Conservation (phyloP, 2,888 invertebrate genomes). For the Incurvaria masculella region DNA sequence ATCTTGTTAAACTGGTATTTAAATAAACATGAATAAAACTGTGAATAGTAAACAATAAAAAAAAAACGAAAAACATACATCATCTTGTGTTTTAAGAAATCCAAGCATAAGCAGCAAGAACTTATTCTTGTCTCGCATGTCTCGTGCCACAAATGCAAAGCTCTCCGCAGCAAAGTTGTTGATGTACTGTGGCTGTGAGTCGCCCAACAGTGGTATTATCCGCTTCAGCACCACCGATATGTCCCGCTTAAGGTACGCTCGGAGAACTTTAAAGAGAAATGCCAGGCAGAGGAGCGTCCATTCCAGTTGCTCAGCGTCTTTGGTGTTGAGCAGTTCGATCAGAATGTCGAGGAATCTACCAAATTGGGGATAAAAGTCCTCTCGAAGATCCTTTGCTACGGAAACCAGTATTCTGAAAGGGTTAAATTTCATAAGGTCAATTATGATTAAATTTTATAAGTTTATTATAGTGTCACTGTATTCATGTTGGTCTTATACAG, state of each 20-base stretch:
- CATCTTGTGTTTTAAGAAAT: constrained; percentile 62
- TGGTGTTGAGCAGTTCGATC: constrained; percentile 66
- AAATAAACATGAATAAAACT: constrained; percentile 1
- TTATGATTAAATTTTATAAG: no score
- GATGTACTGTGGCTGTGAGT: constrained; percentile 77
- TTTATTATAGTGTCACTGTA: no score
- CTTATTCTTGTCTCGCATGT: constrained; percentile 74
- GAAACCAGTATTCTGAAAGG: constrained; percentile 73
- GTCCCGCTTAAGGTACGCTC: constrained; percentile 78
- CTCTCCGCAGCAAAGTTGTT: constrained; percentile 94
- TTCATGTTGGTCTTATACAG: no score
- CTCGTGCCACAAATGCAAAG: constrained; percentile 91
- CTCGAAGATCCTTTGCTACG: constrained; percentile 80
- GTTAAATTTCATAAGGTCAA: no score
- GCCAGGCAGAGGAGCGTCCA: constrained; percentile 84
- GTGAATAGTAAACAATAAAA: constrained; percentile 3
- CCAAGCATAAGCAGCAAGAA: constrained; percentile 69
- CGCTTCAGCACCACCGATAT: constrained; percentile 68
- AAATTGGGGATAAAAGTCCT: constrained; percentile 88
- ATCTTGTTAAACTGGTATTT: background rate
- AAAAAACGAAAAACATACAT: constrained; percentile 52
- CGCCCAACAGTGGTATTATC: constrained; percentile 73
- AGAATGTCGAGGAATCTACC: constrained; percentile 70
- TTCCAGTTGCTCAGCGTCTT: constrained; percentile 83
- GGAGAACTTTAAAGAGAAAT: constrained; percentile 86